phyloP scores from a whole-genome alignment of 2,113 vertebrate genomes.

The Ardeotis arabs region DNA sequence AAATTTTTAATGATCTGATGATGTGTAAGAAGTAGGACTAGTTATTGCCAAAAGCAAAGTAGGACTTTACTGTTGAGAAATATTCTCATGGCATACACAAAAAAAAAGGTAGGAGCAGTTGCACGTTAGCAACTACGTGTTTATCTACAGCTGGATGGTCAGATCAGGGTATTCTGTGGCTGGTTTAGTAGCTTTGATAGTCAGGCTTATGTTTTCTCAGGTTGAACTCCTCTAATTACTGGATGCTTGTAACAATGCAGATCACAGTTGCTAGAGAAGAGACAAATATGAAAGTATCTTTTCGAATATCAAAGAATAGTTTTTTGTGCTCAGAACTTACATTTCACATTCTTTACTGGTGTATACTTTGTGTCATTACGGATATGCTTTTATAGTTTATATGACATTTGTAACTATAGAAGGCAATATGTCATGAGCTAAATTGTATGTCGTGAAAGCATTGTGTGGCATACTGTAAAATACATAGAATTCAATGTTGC shows the following conservation, averaged over 20 bases:
- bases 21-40: background rate
- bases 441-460: background rate
- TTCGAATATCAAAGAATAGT: background rate
- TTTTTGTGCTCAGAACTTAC: background rate
- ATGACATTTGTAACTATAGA: background rate
- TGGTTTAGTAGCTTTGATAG: background rate
- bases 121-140: background rate
- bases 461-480: background rate
- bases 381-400: background rate
- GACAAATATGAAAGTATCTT: background rate
- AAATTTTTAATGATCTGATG: background rate
- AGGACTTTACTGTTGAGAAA: background rate
- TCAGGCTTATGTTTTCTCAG: background rate
- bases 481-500: background rate
- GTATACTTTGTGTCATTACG: background rate
- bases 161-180: background rate
- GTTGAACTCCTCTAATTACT: background rate
- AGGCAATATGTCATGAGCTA: background rate
- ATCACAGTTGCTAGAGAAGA: background rate
- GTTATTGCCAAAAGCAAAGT: background rate
- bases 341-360: background rate
- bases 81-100: background rate
- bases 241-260: background rate
- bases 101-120: background rate
- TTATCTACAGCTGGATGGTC: background rate